Evolutionary conservation across 2,797 vertebrate species (phyloP), one percentile per base, ranked within the genome.

Genomic region (Botia almorhae): DNA sequence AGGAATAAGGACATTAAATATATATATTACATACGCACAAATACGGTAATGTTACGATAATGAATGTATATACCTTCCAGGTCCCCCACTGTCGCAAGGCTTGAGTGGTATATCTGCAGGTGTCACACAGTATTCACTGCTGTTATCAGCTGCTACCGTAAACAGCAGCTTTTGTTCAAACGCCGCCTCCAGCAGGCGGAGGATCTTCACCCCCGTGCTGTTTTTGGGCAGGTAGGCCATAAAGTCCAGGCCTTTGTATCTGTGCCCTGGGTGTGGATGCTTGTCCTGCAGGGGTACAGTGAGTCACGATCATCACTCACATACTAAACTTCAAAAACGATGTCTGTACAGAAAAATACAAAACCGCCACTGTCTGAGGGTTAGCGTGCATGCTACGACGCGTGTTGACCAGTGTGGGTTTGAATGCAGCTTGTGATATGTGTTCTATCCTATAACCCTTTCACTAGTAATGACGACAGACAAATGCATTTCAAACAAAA

Each of bases 181-280:
- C 19, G 91, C 92, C 60, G 67, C 83, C 0, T 92, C 76, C 75
- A 94, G 33, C 12, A 90, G 81, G 1, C 16, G 81, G 1, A 89
- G 72, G 14, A 91, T 79, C 39, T 53, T 89, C 1, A 36, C 78
- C 2, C 92, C 93, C 0, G 92, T 85, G 0, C 1, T 67, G 83
- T 86, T 92, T 60, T 90, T 82, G 1, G 93, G 93, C 68, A 94
- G 85, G 68, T 85, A 92, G 11, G 90, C 87, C 50, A 21, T 70
- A 5, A 85, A 75, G 0, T 76, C 67, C 33, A 86, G 48, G 0
- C 90, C 90, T 4, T 68, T 3, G 46, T 89, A 93, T 2, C 80
- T 73, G 65, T 90, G 86, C 0, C 90, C 90, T 1, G 93, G 91
- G 16, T 88, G 82, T 17, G 93, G 93, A 48, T 94, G 91, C 1